A percentile compares a stretch with the other conserved stretches of the same genome.
Conservation (phyloP, 2,888 invertebrate species). For the Ptychoptera contaminata region DNA sequence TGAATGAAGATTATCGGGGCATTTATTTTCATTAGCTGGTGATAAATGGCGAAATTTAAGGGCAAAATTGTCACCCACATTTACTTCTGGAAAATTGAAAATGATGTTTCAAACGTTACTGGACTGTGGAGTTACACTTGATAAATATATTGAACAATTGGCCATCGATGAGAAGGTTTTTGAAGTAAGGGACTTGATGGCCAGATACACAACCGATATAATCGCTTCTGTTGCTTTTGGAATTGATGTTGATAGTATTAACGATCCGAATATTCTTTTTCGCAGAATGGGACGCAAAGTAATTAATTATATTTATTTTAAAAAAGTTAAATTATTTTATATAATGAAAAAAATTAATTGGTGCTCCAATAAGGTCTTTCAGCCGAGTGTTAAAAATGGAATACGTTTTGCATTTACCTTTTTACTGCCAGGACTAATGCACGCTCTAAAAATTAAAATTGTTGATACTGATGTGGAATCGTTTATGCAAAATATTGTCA, state of each 20-base stretch:
- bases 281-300: constrained; percentile 11
- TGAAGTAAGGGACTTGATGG: constrained; percentile 10
- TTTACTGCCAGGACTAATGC: not conserved
- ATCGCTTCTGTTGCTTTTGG: constrained; percentile 24
- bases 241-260: constrained; percentile 21
- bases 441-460: constrained; percentile 4
- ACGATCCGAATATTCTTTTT: constrained; percentile 18
- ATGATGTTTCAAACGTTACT: constrained; percentile 11
- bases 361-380: not conserved
- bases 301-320: constrained; percentile 7
- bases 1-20: constrained; percentile 10
- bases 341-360: not conserved
- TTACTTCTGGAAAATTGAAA: constrained; percentile 12
- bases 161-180: constrained; percentile 2
- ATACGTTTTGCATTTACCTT: not conserved
- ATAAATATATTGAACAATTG: constrained; percentile 3
- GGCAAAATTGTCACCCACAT: constrained; percentile 11
- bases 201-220: constrained; percentile 11
- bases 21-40: constrained; percentile 11
- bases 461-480: constrained; percentile 6
- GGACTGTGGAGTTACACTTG: constrained; percentile 9
- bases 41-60: constrained; percentile 11
- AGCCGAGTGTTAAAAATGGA: not conserved
- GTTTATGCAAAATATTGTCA: constrained; percentile 9
- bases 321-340: not conserved